Evolutionary conservation across 2,888 invertebrate genomes (phyloP).

Genomic region (Himalopsyche kuldschensis): DNA sequence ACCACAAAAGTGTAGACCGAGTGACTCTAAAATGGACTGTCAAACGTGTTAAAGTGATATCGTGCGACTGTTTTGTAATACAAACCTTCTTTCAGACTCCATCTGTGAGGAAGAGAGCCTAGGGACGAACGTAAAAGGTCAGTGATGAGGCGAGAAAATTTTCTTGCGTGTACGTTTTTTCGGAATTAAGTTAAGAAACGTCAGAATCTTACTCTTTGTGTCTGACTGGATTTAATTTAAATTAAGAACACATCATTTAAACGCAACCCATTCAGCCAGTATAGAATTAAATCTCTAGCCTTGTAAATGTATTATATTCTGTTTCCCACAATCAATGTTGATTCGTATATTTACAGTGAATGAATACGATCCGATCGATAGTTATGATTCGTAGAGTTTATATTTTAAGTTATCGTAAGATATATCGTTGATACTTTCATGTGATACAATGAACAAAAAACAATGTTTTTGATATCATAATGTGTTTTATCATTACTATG

Average conservation of each 20-base stretch:
- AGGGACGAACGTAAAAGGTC: neutral
- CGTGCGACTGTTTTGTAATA: neutral
- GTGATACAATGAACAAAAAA: no score
- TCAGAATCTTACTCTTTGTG: neutral
- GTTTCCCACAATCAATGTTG: neutral
- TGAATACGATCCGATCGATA: neutral
- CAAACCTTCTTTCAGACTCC: neutral
- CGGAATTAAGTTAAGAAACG: neutral
- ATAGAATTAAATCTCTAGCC: no score
- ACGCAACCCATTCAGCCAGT: no score
- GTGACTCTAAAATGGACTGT: constrained; percentile 8
- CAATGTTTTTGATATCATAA: no score
- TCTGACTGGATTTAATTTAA: neutral
- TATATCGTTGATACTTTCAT: no score
- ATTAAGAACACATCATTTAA: no score
- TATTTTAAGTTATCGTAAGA: no score
- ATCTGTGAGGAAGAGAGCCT: neutral
- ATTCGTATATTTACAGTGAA: neutral
- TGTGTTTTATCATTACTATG: no score
- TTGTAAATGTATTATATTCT: neutral
- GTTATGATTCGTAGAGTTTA: neutral
- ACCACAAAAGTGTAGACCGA: neutral
- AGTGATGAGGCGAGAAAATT: neutral
- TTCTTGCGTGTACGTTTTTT: neutral
- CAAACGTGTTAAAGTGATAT: constrained; percentile 15